Base-by-base conservation (phyloP, 2,797 vertebrate species). In the Enteromius mattozi region DNA sequence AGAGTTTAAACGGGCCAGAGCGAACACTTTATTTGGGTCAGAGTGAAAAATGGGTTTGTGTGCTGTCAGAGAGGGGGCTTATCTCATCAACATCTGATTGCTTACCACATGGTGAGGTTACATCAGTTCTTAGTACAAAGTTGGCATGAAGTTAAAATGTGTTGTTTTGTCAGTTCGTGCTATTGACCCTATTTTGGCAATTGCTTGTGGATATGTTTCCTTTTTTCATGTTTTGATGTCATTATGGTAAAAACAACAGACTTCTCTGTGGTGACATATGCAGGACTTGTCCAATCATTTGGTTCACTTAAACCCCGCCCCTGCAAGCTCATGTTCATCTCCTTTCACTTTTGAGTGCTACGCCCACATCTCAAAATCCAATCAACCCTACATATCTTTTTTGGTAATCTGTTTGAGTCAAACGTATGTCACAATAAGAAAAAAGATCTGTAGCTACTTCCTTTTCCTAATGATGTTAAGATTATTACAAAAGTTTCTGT, bases 281-380 rank as follows among this genome's bases (percentile, higher is more conserved):
- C 51, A 40, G 3, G 33, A 77, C 51, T 56, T 76, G 1, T 24
- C 7, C 35, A 59, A 8, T n/a, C 33, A 54, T 37, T 56, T 8
- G 14, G 19, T 59, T 12, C 1, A 4, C 35, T 61, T 77, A 27
- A 77, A 27, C 54, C 24, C 9, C 7, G 1, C 13, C 33, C 33
- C 12, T 37, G 19, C 49, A 16, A 51, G 21, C n/a, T 42, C 21
- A 8, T 1, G 14, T 61, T 61, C n/a, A 77, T 27, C 54, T 27
- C 2, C 14, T 4, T 59, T 14, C 51, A 27, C 21, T 59, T 59
- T 77, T 40, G 3, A 59, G 3, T 56, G 74, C 35, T n/a, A 40
- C 21, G 7, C 51, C 35, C 74, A 77, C 35, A 27, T 61, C n/a
- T 78, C 75, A 61, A 77, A 77, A 42, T 77, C 7, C 14, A 17